phyloP scores from a whole-genome alignment of 2,888 invertebrate genomes.

The Catocala sponsa region DNA sequence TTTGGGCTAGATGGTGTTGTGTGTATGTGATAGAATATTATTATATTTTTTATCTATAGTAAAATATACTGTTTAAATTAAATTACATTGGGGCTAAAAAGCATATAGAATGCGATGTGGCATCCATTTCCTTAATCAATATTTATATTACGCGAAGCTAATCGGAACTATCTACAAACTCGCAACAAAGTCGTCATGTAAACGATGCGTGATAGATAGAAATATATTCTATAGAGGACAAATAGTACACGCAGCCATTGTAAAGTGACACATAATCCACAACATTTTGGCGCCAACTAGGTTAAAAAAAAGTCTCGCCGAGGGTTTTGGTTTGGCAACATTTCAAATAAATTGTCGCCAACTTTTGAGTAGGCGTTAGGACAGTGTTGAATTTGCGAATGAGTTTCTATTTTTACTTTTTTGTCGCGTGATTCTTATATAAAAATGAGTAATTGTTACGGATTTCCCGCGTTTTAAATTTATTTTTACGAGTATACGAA shows the following conservation, averaged over 20 bases:
- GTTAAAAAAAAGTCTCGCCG: slow-evolving; percentile 15
- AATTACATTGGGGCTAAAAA: too few relatives aligned
- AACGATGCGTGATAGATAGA: background rate
- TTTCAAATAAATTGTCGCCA: slow-evolving; percentile 28
- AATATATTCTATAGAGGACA: slow-evolving; percentile 5
- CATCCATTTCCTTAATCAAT: too few relatives aligned
- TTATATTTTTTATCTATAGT: too few relatives aligned
- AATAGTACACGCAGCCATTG: slow-evolving; percentile 6
- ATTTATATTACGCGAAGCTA: too few relatives aligned
- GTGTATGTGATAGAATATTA: too few relatives aligned
- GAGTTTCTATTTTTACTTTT: too few relatives aligned
- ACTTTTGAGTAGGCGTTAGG: slow-evolving; percentile 18
- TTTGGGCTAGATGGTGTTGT: too few relatives aligned
- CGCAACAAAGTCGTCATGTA: background rate
- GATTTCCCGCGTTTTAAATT: background rate
- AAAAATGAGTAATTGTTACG: background rate
- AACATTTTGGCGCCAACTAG: slow-evolving; percentile 23
- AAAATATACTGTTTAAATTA: too few relatives aligned
- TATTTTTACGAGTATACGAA: background rate
- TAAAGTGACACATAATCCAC: background rate
- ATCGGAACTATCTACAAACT: too few relatives aligned
- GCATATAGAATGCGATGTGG: too few relatives aligned
- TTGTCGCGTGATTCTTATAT: background rate
- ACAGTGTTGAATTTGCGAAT: background rate
- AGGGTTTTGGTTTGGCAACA: slow-evolving; percentile 23